Percentiles rank a stretch among this genome's conserved stretches.
phyloP scores from a whole-genome alignment of 2,113 vertebrate species.

The Grallaria varia region DNA sequence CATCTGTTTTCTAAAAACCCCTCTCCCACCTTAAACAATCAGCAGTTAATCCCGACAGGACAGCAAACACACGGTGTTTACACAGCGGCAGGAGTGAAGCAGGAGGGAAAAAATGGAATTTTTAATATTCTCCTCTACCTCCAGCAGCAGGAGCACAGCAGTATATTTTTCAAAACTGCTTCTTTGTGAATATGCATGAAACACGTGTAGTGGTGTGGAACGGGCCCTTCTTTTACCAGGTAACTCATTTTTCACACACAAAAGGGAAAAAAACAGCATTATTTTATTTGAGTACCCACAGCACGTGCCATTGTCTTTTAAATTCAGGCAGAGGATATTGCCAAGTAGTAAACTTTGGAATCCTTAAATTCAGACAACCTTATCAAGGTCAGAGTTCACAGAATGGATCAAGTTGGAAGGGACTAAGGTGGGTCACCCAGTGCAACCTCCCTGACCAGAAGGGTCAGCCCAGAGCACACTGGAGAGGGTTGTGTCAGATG shows the following conservation, averaged over 20 bases:
- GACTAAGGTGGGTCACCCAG: too few species aligned
- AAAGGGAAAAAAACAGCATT: neutral
- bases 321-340: neutral
- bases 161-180: neutral
- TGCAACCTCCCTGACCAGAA: neutral
- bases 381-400: neutral
- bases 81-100: neutral
- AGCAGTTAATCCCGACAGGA: conserved; percentile 7
- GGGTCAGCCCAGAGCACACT: neutral
- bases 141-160: conserved; percentile 18
- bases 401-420: neutral
- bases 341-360: neutral
- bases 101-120: neutral
- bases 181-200: conserved; percentile 34
- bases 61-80: neutral
- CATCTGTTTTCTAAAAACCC: neutral
- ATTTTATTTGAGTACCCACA: neutral
- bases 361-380: neutral
- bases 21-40: conserved; percentile 21
- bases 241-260: conserved; percentile 3
- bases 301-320: neutral
- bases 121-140: conserved; percentile 15
- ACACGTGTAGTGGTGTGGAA: neutral
- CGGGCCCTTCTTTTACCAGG: neutral
- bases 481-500: neutral